phyloP scores from a whole-genome alignment of 2,797 vertebrate genomes.

The Knipowitschia caucasica region DNA sequence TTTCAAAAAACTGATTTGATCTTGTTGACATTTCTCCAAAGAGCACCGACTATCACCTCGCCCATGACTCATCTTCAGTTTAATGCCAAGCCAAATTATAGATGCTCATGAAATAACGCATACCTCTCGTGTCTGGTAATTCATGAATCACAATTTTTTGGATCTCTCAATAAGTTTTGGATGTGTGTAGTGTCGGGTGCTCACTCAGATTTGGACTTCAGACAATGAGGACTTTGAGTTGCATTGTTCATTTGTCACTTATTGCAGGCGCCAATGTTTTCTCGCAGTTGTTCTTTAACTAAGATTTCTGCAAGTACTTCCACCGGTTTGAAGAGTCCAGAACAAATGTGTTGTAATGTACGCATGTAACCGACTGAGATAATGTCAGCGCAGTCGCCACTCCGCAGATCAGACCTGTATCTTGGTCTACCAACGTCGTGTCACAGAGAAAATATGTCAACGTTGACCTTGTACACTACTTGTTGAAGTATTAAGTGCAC shows the following conservation, averaged over 20 bases:
- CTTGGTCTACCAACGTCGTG: too few species aligned
- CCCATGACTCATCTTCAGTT: background rate
- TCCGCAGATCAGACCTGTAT: too few species aligned
- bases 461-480: too few species aligned
- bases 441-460: too few species aligned
- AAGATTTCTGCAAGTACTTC: background rate
- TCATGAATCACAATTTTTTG: too few species aligned
- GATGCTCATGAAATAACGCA: background rate
- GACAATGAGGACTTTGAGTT: background rate
- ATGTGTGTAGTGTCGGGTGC: background rate
- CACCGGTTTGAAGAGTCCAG: background rate
- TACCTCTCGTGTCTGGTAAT: too few species aligned
- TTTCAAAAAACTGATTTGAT: background rate
- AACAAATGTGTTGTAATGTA: background rate
- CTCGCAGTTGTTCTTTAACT: conserved; percentile 7
- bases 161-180: background rate
- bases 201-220: conserved; percentile 5
- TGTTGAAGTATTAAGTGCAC: too few species aligned
- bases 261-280: conserved; percentile 6
- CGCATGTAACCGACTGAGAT: too few species aligned
- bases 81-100: background rate
- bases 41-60: background rate
- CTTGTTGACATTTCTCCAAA: background rate
- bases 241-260: conserved; percentile 10
- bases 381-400: too few species aligned